phyloP scores from a whole-genome alignment of 2,113 vertebrate species.

The Hippocampus zosterae region DNA sequence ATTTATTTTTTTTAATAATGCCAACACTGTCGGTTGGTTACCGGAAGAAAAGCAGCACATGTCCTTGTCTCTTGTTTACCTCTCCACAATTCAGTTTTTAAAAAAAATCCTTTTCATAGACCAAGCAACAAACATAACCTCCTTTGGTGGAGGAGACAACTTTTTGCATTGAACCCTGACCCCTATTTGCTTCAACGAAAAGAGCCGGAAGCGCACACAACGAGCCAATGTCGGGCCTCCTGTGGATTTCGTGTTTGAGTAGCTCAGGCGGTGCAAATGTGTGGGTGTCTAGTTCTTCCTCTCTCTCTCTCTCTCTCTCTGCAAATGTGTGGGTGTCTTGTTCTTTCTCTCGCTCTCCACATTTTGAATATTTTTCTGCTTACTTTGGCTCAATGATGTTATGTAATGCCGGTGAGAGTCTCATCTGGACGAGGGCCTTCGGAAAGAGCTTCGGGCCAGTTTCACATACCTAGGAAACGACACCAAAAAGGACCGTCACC shows the following conservation, averaged over 20 bases:
- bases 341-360: slow-evolving; percentile 17
- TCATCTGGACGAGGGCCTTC: slow-evolving; percentile 60
- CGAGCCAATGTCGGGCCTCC: slow-evolving; percentile 29
- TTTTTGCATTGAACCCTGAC: slow-evolving; percentile 21
- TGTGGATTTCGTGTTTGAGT: slow-evolving; percentile 35
- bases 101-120: background rate
- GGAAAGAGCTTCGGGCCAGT: slow-evolving; percentile 13
- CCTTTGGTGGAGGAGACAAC: background rate
- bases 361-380: slow-evolving; percentile 46
- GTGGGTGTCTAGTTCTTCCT: slow-evolving; percentile 49
- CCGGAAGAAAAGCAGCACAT: background rate
- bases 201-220: slow-evolving; percentile 29
- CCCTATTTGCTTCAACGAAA: slow-evolving; percentile 9
- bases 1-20: background rate
- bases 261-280: slow-evolving; percentile 44
- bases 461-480: background rate
- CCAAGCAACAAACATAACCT: background rate
- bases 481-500: background rate
- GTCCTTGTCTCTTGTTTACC: background rate
- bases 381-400: slow-evolving; percentile 60
- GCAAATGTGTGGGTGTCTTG: slow-evolving; percentile 5
- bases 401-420: slow-evolving; percentile 59
- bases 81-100: background rate
- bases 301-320: slow-evolving; percentile 4
- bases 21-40: background rate